Percentiles rank a stretch among this genome's conserved stretches.
Evolutionary conservation across 2,888 invertebrate species (phyloP).

Genomic region (Smittia aterrima): DNA sequence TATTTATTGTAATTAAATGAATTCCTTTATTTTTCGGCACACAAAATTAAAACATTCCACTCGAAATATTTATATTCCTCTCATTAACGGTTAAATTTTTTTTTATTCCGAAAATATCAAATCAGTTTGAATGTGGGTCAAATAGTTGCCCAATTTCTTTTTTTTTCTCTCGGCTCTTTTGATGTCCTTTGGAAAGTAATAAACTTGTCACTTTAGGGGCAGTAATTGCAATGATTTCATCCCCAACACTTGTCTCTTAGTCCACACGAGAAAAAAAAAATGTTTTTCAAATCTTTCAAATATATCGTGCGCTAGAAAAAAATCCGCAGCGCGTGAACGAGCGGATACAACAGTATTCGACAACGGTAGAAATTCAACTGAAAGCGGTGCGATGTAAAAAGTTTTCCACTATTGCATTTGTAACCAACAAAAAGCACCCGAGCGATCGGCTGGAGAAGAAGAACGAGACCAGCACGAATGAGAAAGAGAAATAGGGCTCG

Average conservation of each 20-base stretch:
- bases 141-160: background rate
- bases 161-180: background rate
- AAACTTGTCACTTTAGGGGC: background rate
- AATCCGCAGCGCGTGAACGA: constrained; percentile 21
- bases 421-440: constrained; percentile 15
- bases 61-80: background rate
- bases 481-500: constrained; percentile 31
- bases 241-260: too few relatives aligned
- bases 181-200: background rate
- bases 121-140: background rate
- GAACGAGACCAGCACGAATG: constrained; percentile 26
- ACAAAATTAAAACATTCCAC: constrained; percentile 11
- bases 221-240: background rate
- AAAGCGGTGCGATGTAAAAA: constrained; percentile 39
- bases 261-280: too few relatives aligned
- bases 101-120: background rate
- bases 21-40: background rate
- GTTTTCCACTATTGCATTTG: constrained; percentile 32
- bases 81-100: background rate
- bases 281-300: background rate
- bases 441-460: constrained; percentile 2
- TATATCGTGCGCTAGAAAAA: background rate
- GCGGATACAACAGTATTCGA: constrained; percentile 32
- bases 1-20: background rate
- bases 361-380: constrained; percentile 41